Evolutionary conservation across 1,140 invertebrate species (phyloP), one percentile per base, ranked within the genome.

Genomic region (Drosophila melanica): DNA sequence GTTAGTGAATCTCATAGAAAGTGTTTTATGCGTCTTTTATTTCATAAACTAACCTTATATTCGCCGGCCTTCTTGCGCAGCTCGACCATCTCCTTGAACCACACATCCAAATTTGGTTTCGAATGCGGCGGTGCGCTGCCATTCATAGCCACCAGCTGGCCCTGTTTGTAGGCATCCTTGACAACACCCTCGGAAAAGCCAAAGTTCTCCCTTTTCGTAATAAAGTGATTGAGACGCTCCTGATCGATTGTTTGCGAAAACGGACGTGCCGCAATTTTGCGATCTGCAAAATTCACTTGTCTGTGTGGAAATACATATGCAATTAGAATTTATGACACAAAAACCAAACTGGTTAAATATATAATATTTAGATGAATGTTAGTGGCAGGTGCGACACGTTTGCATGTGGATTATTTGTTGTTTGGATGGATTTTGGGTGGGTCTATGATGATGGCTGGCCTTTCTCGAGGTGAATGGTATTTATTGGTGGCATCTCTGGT

Each of bases 11-110:
- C n/a, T n/a, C n/a, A n/a, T n/a, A n/a, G n/a, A n/a, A n/a, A n/a
- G n/a, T n/a, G n/a, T 6, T 4, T 8, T 7, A 35, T 5, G 0
- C 8, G 8, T 3, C 4, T 7, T n/a, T 4, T 59, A 35, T 14
- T 9, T 35, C 14, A 4, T 3, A 4, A 23, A 30, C 92, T 93
- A 93, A 97, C 96, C 95, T 97, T 97, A 93, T 98, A 98, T 92
- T 98, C 96, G 82, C 96, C 97, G 91, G 97, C 97, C 92, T 97
- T 96, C 92, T 97, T 97, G 81, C 97, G 95, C 73, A 98, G 93
- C 93, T 98, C 97, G 85, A 97, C 94, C 81, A 98, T 96, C 92
- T 97, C 96, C 78, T 94, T 94, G 93, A 96, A 96, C 96, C 96
- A 97, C 77, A 95, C 94, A 81, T 94, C 93, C 77, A 93, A 92